A percentile compares a stretch with the other conserved stretches of the same genome.
These are phyloP conservation scores for Cryptomyrus ogoouensis DNA, from an alignment of 2,113 vertebrate genomes.

Conservation along the genomic window DNA sequence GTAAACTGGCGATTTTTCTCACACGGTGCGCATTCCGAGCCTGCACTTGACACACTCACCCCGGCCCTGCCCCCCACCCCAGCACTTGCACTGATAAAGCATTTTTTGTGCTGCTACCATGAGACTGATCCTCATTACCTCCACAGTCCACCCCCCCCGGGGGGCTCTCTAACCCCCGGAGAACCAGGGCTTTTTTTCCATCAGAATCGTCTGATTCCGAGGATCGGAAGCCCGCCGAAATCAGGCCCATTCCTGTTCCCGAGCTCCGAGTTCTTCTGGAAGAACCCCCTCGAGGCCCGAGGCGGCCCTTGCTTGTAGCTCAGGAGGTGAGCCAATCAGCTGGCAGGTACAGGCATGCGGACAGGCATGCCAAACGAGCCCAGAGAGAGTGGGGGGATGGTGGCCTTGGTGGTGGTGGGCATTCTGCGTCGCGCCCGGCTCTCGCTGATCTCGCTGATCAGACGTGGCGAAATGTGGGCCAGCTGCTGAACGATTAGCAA, in stretches of 20 bases:
- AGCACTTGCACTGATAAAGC: background rate
- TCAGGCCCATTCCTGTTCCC: background rate
- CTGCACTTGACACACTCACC: background rate
- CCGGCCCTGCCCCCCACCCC: background rate
- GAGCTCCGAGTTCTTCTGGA: background rate
- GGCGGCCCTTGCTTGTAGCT: background rate
- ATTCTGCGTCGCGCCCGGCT: background rate
- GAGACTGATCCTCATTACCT: background rate
- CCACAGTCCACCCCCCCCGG: background rate
- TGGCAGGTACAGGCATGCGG: background rate
- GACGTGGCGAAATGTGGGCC: background rate
- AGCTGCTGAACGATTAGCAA: background rate
- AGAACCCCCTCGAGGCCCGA: background rate
- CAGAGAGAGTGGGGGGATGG: background rate
- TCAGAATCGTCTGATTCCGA: background rate
- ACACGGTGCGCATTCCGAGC: background rate
- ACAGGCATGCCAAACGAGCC: constrained; percentile 1
- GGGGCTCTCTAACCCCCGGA: background rate
- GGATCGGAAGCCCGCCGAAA: background rate
- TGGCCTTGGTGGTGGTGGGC: background rate
- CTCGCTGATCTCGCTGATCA: background rate
- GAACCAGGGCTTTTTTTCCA: background rate
- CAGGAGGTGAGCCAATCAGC: background rate
- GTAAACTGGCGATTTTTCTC: background rate
- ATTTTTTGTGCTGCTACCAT: background rate